Conservation (phyloP, 2,888 invertebrate species). For the Barypeithes pellucidus region DNA sequence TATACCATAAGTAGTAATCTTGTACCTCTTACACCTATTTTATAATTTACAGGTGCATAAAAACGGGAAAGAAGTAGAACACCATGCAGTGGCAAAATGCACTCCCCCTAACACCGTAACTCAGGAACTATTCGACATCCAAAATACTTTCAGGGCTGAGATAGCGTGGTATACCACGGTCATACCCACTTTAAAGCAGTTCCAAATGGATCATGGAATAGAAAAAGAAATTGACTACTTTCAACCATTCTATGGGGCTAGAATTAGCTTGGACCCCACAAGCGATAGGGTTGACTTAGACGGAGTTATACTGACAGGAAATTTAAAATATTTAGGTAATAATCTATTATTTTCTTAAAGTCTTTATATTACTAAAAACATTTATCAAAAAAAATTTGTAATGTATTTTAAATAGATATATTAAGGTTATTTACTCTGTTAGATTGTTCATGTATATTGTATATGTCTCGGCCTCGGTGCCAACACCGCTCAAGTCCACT, state of each 20-base stretch:
- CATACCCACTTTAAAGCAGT: conserved; percentile 68
- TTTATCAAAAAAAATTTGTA: no score
- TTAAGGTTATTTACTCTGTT: no score
- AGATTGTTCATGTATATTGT: no score
- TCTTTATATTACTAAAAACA: no score
- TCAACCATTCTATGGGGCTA: conserved; percentile 59
- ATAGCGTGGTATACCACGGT: conserved; percentile 72
- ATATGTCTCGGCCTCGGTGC: no score
- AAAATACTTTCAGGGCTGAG: conserved; percentile 72
- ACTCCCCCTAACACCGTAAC: conserved; percentile 39
- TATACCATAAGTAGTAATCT: no score
- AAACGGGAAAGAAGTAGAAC: conserved; percentile 25
- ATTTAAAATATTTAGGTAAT: conserved; percentile 68
- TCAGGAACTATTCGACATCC: conserved; percentile 71
- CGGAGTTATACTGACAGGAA: conserved; percentile 73
- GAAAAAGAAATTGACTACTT: conserved; percentile 68
- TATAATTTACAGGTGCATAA: conserved; percentile 36
- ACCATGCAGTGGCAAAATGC: conserved; percentile 50
- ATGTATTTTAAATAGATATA: no score
- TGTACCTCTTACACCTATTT: no score
- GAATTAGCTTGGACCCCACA: conserved; percentile 54
- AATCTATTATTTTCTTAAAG: neutral
- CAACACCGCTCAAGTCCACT: no score
- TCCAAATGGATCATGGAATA: conserved; percentile 70
- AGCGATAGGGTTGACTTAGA: conserved; percentile 68